phyloP scores from a whole-genome alignment of 2,113 vertebrate genomes.

The Ondatra zibethicus region DNA sequence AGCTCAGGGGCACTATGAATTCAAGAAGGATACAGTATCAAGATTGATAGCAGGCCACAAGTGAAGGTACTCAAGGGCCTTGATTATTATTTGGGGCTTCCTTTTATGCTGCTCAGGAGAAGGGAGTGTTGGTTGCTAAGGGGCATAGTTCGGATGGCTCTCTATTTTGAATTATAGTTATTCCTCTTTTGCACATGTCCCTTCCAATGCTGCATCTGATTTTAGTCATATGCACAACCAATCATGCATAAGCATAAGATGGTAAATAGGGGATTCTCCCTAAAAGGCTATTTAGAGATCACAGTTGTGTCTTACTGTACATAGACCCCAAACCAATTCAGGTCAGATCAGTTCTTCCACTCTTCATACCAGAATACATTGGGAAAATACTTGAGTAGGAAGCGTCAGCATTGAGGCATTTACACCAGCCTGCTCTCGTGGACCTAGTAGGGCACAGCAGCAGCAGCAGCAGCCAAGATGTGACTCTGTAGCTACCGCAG shows the following conservation, averaged over 20 bases:
- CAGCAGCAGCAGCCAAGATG: too few species aligned
- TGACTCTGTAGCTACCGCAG: too few species aligned
- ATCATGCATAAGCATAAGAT: not conserved
- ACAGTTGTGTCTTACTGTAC: not conserved
- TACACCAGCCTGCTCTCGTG: too few species aligned
- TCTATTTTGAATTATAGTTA: not conserved
- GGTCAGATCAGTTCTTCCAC: too few species aligned
- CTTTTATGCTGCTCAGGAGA: not conserved
- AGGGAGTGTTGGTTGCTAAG: not conserved
- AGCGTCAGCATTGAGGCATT: not conserved
- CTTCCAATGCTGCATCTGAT: not conserved
- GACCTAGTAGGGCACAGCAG: too few species aligned
- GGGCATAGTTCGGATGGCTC: not conserved
- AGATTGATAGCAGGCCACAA: not conserved
- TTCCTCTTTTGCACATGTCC: not conserved
- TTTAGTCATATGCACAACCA: not conserved
- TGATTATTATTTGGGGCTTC: not conserved
- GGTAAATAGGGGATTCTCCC: not conserved
- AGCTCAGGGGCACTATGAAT: not conserved
- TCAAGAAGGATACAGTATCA: too few species aligned
- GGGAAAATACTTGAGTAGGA: not conserved
- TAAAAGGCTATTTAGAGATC: not conserved
- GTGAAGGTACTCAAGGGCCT: not conserved
- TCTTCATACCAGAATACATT: not conserved
- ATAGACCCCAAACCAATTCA: not conserved